Percentiles rank a stretch among this genome's conserved stretches.
phyloP scores from a whole-genome alignment of 2,113 vertebrate species.

The Saccopteryx leptura region DNA sequence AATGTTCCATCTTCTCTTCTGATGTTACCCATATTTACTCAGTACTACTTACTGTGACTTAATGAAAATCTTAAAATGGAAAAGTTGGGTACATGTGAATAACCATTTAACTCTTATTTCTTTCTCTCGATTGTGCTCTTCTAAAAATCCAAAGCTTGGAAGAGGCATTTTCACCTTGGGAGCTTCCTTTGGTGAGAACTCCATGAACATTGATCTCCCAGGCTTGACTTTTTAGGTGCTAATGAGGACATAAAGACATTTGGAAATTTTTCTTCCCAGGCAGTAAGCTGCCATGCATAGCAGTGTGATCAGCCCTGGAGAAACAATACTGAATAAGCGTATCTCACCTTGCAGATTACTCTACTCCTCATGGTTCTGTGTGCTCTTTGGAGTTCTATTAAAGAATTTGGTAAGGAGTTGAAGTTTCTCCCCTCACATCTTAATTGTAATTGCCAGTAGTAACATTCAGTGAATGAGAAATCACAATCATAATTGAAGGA shows the following conservation, averaged over 20 bases:
- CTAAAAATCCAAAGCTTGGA: not conserved
- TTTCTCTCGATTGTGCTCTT: not conserved
- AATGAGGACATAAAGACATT: constrained; percentile 10
- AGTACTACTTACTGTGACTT: not conserved
- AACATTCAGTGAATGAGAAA: not conserved
- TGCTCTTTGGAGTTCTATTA: not conserved
- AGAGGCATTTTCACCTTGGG: not conserved
- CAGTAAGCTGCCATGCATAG: not conserved
- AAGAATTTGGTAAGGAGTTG: not conserved
- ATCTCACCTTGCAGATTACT: not conserved
- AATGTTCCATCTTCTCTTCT: not conserved
- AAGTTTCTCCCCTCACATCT: not conserved
- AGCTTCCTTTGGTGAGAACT: constrained; percentile 15
- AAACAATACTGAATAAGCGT: not conserved
- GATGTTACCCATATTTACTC: not conserved
- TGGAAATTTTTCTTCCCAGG: not conserved
- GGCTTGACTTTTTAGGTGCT: not conserved
- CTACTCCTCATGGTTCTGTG: not conserved
- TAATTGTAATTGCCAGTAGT: not conserved
- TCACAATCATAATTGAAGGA: not conserved
- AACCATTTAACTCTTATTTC: not conserved
- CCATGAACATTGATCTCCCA: not conserved
- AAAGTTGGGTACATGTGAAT: not conserved
- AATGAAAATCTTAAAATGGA: not conserved
- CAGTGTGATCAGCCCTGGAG: not conserved